phyloP scores from a whole-genome alignment of 2,888 invertebrate genomes.

The Colletes collaris region DNA sequence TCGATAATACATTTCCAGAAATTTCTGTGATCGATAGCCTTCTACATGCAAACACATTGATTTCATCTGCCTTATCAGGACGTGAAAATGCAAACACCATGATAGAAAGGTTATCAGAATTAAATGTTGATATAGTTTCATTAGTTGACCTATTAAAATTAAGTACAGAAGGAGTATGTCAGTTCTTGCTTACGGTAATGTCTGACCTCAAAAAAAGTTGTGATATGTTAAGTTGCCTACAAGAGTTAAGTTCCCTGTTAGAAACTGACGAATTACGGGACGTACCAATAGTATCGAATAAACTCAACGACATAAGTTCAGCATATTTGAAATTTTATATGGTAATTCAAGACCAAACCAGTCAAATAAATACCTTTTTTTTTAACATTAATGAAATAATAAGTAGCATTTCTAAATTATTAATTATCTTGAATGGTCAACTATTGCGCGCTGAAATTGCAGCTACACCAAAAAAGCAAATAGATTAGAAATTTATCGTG shows the following conservation, averaged over 20 bases:
- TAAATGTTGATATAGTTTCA: slow-evolving; percentile 84
- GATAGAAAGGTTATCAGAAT: slow-evolving; percentile 82
- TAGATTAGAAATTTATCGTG: slow-evolving; percentile 66
- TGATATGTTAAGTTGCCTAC: slow-evolving; percentile 79
- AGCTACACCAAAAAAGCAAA: slow-evolving; percentile 78
- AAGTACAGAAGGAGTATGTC: slow-evolving; percentile 83
- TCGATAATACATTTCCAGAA: slow-evolving; percentile 74
- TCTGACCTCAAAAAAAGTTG: slow-evolving; percentile 82
- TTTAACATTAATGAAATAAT: slow-evolving; percentile 84
- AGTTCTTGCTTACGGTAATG: slow-evolving; percentile 83
- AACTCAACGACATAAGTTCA: slow-evolving; percentile 81
- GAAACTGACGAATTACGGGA: slow-evolving; percentile 82
- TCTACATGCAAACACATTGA: slow-evolving; percentile 83
- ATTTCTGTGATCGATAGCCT: slow-evolving; percentile 83
- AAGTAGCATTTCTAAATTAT: slow-evolving; percentile 82
- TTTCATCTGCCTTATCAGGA: slow-evolving; percentile 84
- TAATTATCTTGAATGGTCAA: slow-evolving; percentile 82
- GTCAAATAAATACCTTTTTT: slow-evolving; percentile 81
- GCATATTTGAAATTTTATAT: slow-evolving; percentile 81
- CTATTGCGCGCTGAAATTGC: slow-evolving; percentile 83
- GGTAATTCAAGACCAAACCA: slow-evolving; percentile 79
- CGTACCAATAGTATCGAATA: slow-evolving; percentile 82
- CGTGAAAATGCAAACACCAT: slow-evolving; percentile 83
- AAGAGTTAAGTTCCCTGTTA: slow-evolving; percentile 81
- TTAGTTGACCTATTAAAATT: slow-evolving; percentile 82